Conservation (phyloP, 2,113 vertebrate genomes). For the Lagopus leucura region DNA sequence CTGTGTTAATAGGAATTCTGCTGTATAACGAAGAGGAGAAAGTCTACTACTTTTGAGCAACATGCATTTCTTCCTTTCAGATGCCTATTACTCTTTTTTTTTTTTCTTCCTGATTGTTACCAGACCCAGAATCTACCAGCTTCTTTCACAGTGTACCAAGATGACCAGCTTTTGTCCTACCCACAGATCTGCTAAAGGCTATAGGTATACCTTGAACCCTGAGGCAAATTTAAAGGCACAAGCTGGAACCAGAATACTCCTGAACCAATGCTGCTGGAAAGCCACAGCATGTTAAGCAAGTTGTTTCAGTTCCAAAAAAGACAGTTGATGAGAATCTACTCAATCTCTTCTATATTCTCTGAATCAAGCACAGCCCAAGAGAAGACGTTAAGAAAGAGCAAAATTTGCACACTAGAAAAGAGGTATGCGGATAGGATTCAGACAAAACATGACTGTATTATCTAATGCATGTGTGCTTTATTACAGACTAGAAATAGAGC, state of each 20-base stretch:
- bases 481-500: neutral
- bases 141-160: neutral
- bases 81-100: neutral
- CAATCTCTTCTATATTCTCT: neutral
- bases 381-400: neutral
- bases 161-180: neutral
- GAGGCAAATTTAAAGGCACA: neutral
- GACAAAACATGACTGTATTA: neutral
- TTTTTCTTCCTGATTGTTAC: neutral
- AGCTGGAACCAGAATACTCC: neutral
- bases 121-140: neutral
- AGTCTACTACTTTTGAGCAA: conserved; percentile 2
- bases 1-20: conserved; percentile 5
- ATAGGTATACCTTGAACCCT: neutral
- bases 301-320: neutral
- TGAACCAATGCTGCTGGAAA: neutral
- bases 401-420: neutral
- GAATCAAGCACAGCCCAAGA: conserved; percentile 11
- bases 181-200: neutral
- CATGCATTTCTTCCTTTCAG: neutral
- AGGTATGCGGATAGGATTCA: neutral
- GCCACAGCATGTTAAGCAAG: neutral
- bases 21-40: neutral
- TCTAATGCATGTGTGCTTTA: neutral
- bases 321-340: neutral